Base-by-base conservation (phyloP, 2,113 vertebrate genomes). In the Dasyurus viverrinus region DNA sequence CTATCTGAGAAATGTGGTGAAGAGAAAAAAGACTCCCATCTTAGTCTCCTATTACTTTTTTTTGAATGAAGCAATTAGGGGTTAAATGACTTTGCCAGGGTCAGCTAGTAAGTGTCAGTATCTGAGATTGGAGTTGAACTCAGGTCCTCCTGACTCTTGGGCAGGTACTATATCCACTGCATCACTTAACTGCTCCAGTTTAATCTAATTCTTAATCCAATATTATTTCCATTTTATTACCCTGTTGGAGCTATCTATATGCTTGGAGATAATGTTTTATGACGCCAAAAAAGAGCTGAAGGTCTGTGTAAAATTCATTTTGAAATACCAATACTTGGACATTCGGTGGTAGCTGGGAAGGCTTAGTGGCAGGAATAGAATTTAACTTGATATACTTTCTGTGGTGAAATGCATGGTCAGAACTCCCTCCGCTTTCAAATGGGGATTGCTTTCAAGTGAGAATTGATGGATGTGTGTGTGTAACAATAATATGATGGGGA, bases 391-490 rank as follows among this genome's bases (percentile, higher is more conserved):
- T 92, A 94, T 60, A 68, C 19, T 92, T 42, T 91, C 95, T 91
- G n/a, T 14, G 27, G 11, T 94, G 92, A 91, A 54, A 90, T 84
- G 19, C n/a, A 42, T 50, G 89, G 27, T 47, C 89, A 90, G 27
- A 90, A 47, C 47, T 90, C 46, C 10, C 47, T 52, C 23, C 93
- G 52, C 94, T 97, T 96, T 94, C 93, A 97, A 92, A 26, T 93
- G 46, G 90, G 42, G 92, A 46, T 84, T 54, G 90, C 50, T 94
- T 76, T 84, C 46, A 42, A 36, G 60, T 50, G 27, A 76, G 8
- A 52, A 84, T 46, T 42, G 91, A 26, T 50, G 22, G 92, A 19
- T 94, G 90, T 30, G 53, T 55, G 25, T 90, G 48, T 5, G 16
- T 27, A 6, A 92, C 52, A 92, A 19, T 26, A 46, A 54, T 53